phyloP scores from a whole-genome alignment of 1,140 invertebrate genomes.

The Brachionus manjavacas region DNA sequence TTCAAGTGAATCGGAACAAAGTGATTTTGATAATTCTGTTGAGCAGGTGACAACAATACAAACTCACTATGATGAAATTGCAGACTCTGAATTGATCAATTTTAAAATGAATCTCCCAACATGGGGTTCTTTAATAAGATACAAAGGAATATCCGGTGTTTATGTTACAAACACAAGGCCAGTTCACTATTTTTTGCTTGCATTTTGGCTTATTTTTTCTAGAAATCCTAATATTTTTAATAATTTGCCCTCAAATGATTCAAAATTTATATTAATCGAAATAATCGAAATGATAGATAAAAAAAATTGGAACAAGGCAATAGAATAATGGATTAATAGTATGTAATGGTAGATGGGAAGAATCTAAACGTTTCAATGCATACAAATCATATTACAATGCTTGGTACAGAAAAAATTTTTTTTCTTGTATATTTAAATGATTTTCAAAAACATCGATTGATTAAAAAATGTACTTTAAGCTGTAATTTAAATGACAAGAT shows the following conservation, averaged over 20 bases:
- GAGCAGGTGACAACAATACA: neutral
- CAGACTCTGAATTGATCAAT: neutral
- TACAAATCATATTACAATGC: neutral
- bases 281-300: neutral
- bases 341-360: neutral
- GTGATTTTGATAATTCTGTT: neutral
- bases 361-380: neutral
- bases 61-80: neutral
- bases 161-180: neutral
- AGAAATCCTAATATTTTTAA: neutral
- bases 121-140: neutral
- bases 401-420: neutral
- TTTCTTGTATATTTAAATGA: neutral
- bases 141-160: neutral
- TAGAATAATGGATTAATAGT: neutral
- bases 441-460: neutral
- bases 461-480: neutral
- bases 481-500: neutral
- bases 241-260: neutral
- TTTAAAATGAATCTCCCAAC: neutral
- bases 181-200: neutral
- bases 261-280: neutral
- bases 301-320: slow-evolving; percentile 13
- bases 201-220: neutral
- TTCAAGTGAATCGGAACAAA: neutral